Base-by-base conservation (phyloP, 1,140 invertebrate species). In the Pygmarrhopalites habei region DNA sequence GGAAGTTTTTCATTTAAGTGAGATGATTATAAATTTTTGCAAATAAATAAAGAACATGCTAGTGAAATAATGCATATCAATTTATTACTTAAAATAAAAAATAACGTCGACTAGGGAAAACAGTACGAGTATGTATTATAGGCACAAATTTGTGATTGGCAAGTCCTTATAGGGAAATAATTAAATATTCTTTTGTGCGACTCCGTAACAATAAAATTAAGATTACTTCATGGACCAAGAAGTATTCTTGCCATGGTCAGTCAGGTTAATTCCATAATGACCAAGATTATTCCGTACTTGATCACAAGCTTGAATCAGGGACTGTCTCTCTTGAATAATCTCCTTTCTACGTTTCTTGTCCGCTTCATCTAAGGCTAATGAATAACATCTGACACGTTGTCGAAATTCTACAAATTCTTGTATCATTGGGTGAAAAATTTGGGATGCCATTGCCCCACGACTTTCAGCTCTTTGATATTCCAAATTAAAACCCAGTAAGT, bases 231-330 rank as follows among this genome's bases (percentile, higher is more conserved):
- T 49, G 14, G 47, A 49, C 62, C 62, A 68, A 0, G 62, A 65
- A 17, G 82, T 79, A 19, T 75, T 73, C 56, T 79, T 77, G 67
- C 78, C 79, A 51, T 78, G 78, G 73, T 88, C 86, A 74, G 78
- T 65, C 21, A 74, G 65, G 56, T 65, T 23, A 19, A 92, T 77
- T 62, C 87, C 86, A 67, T 78, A 77, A 60, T 77, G 74, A 47
- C 79, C 79, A 64, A 91, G 78, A 70, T 84, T 76, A 68, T 82
- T 78, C 60, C 90, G 77, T 1, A 85, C 77, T 35, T 80, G 73
- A 77, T 92, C 89, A 78, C 88, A 91, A 29, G 83, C 79, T 60
- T 74, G 74, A 47, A 92, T 76, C n/a, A 90, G 65, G 78, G 73
- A 84, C 83, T 23, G 51, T 64, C 66, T 68, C 71, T 46, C 76